Conservation (phyloP, 2,888 invertebrate genomes). For the Meteorus colon region DNA sequence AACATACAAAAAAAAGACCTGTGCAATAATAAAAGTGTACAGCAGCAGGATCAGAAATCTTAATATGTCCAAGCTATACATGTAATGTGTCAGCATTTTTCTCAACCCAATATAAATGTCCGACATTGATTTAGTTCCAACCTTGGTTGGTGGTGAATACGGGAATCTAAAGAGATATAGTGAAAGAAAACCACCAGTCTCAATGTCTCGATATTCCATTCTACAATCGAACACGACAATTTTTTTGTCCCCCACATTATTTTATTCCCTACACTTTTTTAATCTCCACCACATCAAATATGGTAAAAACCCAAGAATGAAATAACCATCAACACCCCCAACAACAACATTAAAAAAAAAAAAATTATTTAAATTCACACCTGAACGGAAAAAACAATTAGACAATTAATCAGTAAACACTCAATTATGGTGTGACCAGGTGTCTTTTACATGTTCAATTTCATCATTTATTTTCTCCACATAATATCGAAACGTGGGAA, state of each 20-base stretch:
- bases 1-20: slow-evolving; percentile 44
- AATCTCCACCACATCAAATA: not conserved
- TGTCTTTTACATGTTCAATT: slow-evolving; percentile 5
- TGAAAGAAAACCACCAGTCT: not conserved
- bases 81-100: slow-evolving; percentile 67
- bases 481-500: not conserved
- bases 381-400: slow-evolving; percentile 15
- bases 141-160: not conserved
- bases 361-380: not conserved
- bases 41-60: slow-evolving; percentile 68
- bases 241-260: not conserved
- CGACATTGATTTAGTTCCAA: slow-evolving; percentile 67
- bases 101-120: slow-evolving; percentile 69
- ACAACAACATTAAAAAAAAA: not conserved
- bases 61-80: slow-evolving; percentile 67
- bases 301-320: not conserved
- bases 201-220: not conserved
- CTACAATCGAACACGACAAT: not conserved
- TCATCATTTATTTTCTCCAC: not conserved
- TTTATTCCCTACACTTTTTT: not conserved
- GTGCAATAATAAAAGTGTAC: slow-evolving; percentile 66
- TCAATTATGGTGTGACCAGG: slow-evolving; percentile 7
- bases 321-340: not conserved
- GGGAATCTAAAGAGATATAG: not conserved
- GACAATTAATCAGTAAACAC: slow-evolving; percentile 4